Base-by-base conservation (phyloP, 1,140 invertebrate genomes). In the Cyclargus thomasi region DNA sequence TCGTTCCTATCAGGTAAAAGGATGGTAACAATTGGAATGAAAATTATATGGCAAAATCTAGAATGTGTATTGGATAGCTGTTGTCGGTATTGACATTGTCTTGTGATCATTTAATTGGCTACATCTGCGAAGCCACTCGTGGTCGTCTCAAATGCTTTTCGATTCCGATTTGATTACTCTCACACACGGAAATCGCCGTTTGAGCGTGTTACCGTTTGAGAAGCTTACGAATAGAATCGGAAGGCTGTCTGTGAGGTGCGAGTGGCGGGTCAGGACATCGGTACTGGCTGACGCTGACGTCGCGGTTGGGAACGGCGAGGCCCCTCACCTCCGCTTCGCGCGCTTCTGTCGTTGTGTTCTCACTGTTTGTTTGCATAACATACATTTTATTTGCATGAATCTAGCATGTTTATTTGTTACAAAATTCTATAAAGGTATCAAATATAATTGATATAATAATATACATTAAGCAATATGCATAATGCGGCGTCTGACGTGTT, bases 1-100 rank as follows among this genome's bases (percentile, higher is more conserved):
- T 93, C 93, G 91, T 94, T 94, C 92, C 91, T 94, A 91, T 93
- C 93, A 94, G 93, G 93, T 94, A 94, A 94, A 85, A 77, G 80
- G 78, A 83, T 73, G 72, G 83, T 74, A 83, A 83, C 75, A 86
- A 70, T 85, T 80, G 80, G 85, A 89, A 89, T 90, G 85, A 80
- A 82, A 86, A 85, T 69, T 86, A 85, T 86, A 90, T 88, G 81
- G 82, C 88, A 79, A 88, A 88, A 81, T 85, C 77, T 87, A 80
- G 79, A 88, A 86, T 85, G 79, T 84, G 82, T 81, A 78, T 79
- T 81, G 77, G 76, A 74, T 74, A 76, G 75, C 84, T 86, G 84
- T 80, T 85, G 79, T 87, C 53, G 55, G 55, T 66, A 59, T 59
- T n/a, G 22, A 65, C 47, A 66, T 59, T 29, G 29, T 66, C 76